Evolutionary conservation across 2,113 vertebrate species (phyloP).

Genomic region (Silurus meridionalis): DNA sequence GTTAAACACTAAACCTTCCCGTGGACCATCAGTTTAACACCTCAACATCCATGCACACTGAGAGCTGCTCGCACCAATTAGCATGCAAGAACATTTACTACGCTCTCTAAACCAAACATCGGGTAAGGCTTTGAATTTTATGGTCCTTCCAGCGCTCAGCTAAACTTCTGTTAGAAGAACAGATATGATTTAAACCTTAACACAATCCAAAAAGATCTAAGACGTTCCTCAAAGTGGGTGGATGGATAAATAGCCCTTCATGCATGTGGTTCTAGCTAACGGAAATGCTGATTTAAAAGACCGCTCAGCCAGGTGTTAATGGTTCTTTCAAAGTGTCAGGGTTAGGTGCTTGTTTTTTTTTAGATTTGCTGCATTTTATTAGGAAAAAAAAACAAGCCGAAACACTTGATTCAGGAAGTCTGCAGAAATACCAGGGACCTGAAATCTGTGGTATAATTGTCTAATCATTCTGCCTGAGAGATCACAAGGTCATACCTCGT

Average conservation of each 20-base stretch:
- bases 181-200: conserved; percentile 1
- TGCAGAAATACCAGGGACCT: neutral
- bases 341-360: neutral
- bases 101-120: neutral
- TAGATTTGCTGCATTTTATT: neutral
- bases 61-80: neutral
- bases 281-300: neutral
- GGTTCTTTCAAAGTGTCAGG: neutral
- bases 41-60: neutral
- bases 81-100: neutral
- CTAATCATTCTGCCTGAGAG: neutral
- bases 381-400: neutral
- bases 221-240: neutral
- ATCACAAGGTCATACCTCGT: neutral
- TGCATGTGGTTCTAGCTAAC: conserved; percentile 19
- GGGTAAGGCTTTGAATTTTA: conserved; percentile 10
- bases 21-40: neutral
- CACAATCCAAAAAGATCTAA: conserved; percentile 1
- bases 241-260: neutral
- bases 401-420: neutral
- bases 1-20: conserved; percentile 6
- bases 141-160: neutral
- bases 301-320: neutral
- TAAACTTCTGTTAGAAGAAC: neutral
- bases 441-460: neutral